These are phyloP conservation scores for Xestia rhomboidea DNA, from an alignment of 2,888 invertebrate species.

Conservation along the genomic window DNA sequence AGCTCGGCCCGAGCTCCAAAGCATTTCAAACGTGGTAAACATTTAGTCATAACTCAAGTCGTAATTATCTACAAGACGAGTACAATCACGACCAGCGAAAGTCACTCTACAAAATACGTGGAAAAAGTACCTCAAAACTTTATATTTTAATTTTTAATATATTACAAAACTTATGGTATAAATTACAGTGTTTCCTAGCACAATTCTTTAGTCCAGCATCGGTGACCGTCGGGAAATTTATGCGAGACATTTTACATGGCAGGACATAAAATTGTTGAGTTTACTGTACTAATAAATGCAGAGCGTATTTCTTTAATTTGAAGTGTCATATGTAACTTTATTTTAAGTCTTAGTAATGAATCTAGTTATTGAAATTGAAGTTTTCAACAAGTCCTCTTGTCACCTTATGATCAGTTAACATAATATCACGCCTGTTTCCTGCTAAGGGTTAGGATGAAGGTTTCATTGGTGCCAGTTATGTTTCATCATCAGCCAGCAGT, in stretches of 20 bases:
- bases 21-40: not conserved
- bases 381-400: not conserved
- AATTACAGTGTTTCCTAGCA: constrained; percentile 37
- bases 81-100: constrained; percentile 17
- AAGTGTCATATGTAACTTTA: not conserved
- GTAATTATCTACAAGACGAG: not conserved
- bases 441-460: not conserved
- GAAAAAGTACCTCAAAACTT: constrained; percentile 9
- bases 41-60: no score
- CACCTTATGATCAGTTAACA: not conserved
- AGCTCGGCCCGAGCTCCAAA: not conserved
- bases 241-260: constrained; percentile 21
- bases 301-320: constrained; percentile 13
- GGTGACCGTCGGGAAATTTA: constrained; percentile 41
- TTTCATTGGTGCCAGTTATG: not conserved
- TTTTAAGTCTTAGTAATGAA: not conserved
- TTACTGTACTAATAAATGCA: constrained; percentile 20
- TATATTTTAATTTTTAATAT: constrained; percentile 35
- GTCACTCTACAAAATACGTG: not conserved
- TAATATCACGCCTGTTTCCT: no score
- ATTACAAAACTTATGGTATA: constrained; percentile 48
- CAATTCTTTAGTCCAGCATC: constrained; percentile 31
- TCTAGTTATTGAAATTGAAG: not conserved
- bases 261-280: constrained; percentile 20
- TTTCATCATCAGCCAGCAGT: not conserved